Conservation (phyloP, 2,113 vertebrate species). For the Colius striatus region DNA sequence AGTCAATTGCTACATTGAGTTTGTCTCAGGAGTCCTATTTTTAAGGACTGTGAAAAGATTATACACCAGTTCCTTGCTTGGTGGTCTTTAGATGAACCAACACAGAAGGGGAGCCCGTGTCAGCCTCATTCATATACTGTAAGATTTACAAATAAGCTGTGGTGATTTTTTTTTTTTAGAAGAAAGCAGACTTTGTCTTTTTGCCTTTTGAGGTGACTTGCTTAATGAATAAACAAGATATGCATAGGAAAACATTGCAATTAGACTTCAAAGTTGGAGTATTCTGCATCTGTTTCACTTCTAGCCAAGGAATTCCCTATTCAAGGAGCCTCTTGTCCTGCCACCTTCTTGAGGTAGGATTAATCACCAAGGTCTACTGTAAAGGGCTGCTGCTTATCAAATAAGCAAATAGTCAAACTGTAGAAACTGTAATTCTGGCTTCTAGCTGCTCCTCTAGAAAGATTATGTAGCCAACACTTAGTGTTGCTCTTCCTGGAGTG, state of each 20-base stretch:
- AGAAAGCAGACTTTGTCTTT: background rate
- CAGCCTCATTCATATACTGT: background rate
- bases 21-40: background rate
- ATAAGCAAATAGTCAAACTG: slow-evolving; percentile 19
- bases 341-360: slow-evolving; percentile 45
- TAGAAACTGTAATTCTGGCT: slow-evolving; percentile 43
- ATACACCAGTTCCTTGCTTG: background rate
- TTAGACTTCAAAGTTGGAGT: slow-evolving; percentile 30
- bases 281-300: slow-evolving; percentile 53
- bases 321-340: slow-evolving; percentile 55
- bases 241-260: background rate
- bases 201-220: background rate
- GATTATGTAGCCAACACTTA: slow-evolving; percentile 22
- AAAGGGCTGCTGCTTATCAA: background rate
- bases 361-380: slow-evolving; percentile 1
- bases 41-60: background rate
- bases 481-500: background rate
- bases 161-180: background rate
- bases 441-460: slow-evolving; percentile 44
- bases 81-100: background rate
- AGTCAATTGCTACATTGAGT: background rate
- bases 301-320: slow-evolving; percentile 49
- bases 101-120: background rate
- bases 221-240: slow-evolving; percentile 10
- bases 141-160: background rate